A percentile compares a stretch with the other conserved stretches of the same genome.
phyloP scores from a whole-genome alignment of 2,888 invertebrate genomes.

The Listrodromus nycthemerus region DNA sequence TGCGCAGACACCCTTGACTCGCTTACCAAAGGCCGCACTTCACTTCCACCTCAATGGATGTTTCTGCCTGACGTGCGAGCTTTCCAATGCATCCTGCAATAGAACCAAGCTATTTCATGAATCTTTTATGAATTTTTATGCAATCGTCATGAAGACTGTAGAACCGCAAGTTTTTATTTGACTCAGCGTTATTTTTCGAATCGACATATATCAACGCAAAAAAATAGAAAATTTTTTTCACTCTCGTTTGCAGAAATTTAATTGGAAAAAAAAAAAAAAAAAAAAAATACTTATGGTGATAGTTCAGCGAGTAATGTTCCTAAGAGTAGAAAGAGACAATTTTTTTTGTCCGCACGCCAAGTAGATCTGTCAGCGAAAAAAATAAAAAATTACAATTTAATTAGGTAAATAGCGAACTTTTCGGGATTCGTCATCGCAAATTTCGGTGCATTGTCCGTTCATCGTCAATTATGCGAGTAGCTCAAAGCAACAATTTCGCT shows the following conservation, averaged over 20 bases:
- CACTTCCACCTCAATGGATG: conserved; percentile 54
- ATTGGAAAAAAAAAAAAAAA: no score
- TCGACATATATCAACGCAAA: neutral
- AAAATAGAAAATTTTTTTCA: neutral
- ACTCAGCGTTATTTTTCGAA: neutral
- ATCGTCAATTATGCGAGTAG: neutral
- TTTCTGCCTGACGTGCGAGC: conserved; percentile 46
- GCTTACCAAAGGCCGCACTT: conserved; percentile 43
- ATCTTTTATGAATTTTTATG: neutral
- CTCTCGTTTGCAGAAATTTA: no score
- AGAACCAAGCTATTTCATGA: conserved; percentile 4
- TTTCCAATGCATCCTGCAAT: conserved; percentile 27
- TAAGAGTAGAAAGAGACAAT: neutral
- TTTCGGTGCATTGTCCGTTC: neutral
- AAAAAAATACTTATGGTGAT: neutral
- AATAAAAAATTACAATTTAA: conserved; percentile 12
- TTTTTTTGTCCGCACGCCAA: neutral
- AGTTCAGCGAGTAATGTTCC: neutral
- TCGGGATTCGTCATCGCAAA: neutral
- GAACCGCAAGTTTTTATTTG: neutral
- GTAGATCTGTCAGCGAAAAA: conserved; percentile 4
- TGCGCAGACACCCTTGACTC: conserved; percentile 61
- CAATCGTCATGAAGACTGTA: conserved; percentile 9
- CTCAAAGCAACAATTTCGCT: conserved; percentile 1
- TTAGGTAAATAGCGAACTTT: neutral